Conservation (phyloP, 2,797 vertebrate genomes). For the Euthynnus affinis region DNA sequence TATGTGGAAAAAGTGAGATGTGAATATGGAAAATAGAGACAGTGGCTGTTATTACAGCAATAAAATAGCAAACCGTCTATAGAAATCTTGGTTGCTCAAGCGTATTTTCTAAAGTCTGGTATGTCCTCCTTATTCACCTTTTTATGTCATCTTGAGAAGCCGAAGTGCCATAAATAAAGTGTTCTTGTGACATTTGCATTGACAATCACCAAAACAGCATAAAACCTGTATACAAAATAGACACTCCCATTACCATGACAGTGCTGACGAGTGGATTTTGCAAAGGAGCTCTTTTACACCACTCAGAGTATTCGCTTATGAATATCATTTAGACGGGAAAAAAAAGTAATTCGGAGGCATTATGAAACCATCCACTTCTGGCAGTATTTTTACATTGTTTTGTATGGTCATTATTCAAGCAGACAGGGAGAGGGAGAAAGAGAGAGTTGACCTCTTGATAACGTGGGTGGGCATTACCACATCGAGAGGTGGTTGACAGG, state of each 20-base stretch:
- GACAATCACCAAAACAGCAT: conserved; percentile 30
- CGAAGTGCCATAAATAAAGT: not conserved
- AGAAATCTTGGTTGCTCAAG: conserved; percentile 13
- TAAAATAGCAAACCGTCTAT: conserved; percentile 12
- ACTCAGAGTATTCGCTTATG: conserved; percentile 43
- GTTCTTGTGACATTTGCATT: conserved; percentile 33
- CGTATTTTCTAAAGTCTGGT: not conserved
- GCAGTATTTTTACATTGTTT: conserved; percentile 62
- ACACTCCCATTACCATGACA: conserved; percentile 32
- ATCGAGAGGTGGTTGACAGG: conserved; percentile 71
- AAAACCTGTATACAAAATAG: conserved; percentile 51
- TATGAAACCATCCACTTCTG: conserved; percentile 69
- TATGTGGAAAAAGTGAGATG: conserved; percentile 27
- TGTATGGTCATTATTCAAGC: conserved; percentile 62
- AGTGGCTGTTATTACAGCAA: conserved; percentile 23
- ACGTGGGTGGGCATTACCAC: conserved; percentile 72
- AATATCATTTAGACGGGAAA: conserved; percentile 47
- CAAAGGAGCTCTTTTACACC: conserved; percentile 46
- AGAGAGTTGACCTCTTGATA: conserved; percentile 71
- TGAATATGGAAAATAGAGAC: conserved; percentile 30
- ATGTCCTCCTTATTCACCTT: not conserved
- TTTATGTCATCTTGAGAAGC: not conserved
- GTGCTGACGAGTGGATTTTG: conserved; percentile 45
- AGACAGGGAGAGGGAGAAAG: conserved; percentile 61
- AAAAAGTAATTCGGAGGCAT: conserved; percentile 33